Evolutionary conservation across 2,797 vertebrate genomes (phyloP).

Genomic region (Rhabdomys pumilio): DNA sequence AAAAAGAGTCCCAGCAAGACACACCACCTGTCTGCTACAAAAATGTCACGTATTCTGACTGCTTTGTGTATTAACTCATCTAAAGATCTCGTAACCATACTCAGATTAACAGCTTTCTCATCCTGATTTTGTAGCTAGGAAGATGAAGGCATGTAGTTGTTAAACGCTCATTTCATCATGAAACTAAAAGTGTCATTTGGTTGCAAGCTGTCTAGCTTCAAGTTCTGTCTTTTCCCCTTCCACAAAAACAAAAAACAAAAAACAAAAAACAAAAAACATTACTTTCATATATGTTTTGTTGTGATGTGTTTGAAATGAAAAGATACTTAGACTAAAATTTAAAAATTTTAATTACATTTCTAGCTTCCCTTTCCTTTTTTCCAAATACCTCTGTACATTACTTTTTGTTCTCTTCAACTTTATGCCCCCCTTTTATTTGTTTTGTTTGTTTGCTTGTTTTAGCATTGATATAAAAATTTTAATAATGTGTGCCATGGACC

Average conservation of each 20-base stretch:
- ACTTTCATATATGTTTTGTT: neutral
- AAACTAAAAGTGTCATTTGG: constrained; percentile 7
- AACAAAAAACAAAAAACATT: neutral
- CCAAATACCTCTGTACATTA: neutral
- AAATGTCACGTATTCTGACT: neutral
- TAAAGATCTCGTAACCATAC: neutral
- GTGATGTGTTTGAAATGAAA: neutral
- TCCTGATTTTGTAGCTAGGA: neutral
- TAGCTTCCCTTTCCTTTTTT: neutral
- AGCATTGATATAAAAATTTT: neutral
- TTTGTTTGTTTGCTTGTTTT: neutral
- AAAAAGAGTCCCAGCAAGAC: neutral
- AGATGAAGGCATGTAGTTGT: neutral
- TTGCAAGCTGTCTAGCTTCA: neutral
- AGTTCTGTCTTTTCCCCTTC: neutral
- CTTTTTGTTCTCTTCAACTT: neutral
- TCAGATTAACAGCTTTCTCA: neutral
- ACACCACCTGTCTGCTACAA: neutral
- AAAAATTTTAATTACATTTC: neutral
- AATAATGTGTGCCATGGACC: neutral
- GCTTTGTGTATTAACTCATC: neutral
- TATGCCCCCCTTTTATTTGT: neutral
- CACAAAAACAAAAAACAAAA: too few relatives aligned
- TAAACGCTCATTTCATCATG: neutral
- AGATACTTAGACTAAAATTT: neutral